Base-by-base conservation (phyloP, 1,140 invertebrate genomes). In the Stratiolaelaps scimitus region DNA sequence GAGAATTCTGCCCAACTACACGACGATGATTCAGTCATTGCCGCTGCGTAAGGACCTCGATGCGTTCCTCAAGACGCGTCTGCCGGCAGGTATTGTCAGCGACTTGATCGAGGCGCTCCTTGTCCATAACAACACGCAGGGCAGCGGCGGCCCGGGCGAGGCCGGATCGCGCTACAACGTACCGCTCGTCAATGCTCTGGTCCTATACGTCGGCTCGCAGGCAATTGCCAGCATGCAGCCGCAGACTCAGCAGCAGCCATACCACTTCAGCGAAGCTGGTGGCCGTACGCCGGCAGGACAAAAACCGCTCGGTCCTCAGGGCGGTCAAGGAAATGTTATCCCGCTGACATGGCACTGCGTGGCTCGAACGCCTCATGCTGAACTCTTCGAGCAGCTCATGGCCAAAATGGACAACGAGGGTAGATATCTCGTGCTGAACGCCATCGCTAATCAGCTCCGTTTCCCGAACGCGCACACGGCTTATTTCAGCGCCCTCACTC, bases 381-480 rank as follows among this genome's bases (percentile, higher is more conserved):
- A 99, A 73, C 98, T 99, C 67, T 98, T 99, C 81, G 93, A 98
- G 77, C 97, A 97, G 79, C 81, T 99, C 68, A 90, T 91, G 17
- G 92, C 97, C 2, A 91, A 95, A 77, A 81, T 98, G 40, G 94
- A 98, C 75, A 96, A 90, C 15, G 94, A 98, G 83, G 83, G 84
- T 65, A 79, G 85, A 0, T 98, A 98, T 75, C 78, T 99, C 70
- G 96, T 98, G 76, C 80, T 99, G 71, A 99, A 98, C 77, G 92
- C 94, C 0, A 92, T 99, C 70, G 92, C 92, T 28, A 98, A 99
- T 79, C 95, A 99, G 74, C 78, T 99, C 70, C 82, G 96, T 2
- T 99, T 97, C 78, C 96, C 96, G 0, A 99, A 98, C 77, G 95
- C 91, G 71, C 94, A 99, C 76, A 99, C 96, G 0, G 93, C 98